phyloP scores from a whole-genome alignment of 2,797 vertebrate genomes.

The Acanthurus tractus region DNA sequence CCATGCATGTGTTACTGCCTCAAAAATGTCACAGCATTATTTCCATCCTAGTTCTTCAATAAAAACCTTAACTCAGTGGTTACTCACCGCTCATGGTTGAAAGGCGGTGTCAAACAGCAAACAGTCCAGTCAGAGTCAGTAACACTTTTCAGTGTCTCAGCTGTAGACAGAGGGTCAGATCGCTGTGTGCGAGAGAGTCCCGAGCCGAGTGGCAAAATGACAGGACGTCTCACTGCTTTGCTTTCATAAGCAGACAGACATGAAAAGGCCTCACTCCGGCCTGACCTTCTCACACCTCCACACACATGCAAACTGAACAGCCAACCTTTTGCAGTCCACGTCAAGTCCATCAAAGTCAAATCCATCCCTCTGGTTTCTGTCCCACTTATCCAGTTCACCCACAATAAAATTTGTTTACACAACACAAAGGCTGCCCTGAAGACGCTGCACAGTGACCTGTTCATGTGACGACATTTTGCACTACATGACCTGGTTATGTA shows the following conservation, averaged over 20 bases:
- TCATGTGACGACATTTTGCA: background rate
- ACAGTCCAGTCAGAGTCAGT: conserved; percentile 37
- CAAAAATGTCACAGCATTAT: background rate
- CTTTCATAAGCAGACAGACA: conserved; percentile 74
- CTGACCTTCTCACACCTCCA: conserved; percentile 76
- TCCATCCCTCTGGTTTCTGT: conserved; percentile 6
- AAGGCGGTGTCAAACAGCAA: conserved; percentile 34
- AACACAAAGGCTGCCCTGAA: background rate
- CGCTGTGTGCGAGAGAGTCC: conserved; percentile 32
- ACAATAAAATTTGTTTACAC: background rate
- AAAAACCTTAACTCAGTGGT: background rate
- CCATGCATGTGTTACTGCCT: background rate
- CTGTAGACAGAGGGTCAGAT: conserved; percentile 15
- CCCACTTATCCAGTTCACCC: background rate
- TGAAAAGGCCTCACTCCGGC: conserved; percentile 75
- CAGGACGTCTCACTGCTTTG: conserved; percentile 33
- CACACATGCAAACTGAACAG: conserved; percentile 25
- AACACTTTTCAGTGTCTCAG: conserved; percentile 22
- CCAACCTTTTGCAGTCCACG: conserved; percentile 23
- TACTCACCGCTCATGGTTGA: conserved; percentile 85
- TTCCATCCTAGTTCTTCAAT: background rate
- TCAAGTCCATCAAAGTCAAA: conserved; percentile 23
- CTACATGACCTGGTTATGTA: background rate
- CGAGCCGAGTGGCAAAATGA: conserved; percentile 45
- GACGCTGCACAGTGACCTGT: background rate